Evolutionary conservation across 2,113 vertebrate species (phyloP), one percentile per base, ranked within the genome.

Genomic region (Rhea pennata): DNA sequence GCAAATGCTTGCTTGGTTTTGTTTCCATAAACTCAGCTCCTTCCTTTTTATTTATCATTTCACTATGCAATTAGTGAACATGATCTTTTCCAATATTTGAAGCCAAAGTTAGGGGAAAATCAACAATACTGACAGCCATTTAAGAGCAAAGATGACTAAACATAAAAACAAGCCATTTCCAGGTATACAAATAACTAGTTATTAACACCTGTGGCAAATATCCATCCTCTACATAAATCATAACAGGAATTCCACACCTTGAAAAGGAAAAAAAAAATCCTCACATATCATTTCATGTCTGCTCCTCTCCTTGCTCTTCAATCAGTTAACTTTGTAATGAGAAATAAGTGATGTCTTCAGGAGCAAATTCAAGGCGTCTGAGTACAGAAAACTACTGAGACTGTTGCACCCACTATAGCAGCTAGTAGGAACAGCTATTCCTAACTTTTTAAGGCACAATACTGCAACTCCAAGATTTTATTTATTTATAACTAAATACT

Each of bases 401-500:
- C 12, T 11, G 2, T 40, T 90, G 91, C 27, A 89, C 7, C 75
- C 7, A 44, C 59, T 50, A 56, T 3, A 86, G 50, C 31, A 91
- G 50, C 31, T 78, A 78, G 76, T 20, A 96, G 50, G 24, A 65
- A 93, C 71, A 87, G 75, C 42, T 44, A 62, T 42, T 91, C 71
- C 58, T 74, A 64, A 61, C 17, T 88, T 92, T 93, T 90, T 40
- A 74, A 74, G 56, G 64, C 59, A 84, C 40, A 61, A 59, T 40
- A 89, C 22, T 65, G 61, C 42, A 93, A 78, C 7, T 53, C 22
- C 51, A 88, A 96, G 92, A 95, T 96, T 94, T 96, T 92, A 96
- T 94, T 90, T 90, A 21, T 7, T 71, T 90, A 96, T 96, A 95
- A 95, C 95, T 96, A 96, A 96, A 95, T 79, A 75, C 29, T 83